Evolutionary conservation across 2,113 vertebrate genomes (phyloP), one percentile per base, ranked within the genome.

Genomic region (Lichenostomus cassidix): DNA sequence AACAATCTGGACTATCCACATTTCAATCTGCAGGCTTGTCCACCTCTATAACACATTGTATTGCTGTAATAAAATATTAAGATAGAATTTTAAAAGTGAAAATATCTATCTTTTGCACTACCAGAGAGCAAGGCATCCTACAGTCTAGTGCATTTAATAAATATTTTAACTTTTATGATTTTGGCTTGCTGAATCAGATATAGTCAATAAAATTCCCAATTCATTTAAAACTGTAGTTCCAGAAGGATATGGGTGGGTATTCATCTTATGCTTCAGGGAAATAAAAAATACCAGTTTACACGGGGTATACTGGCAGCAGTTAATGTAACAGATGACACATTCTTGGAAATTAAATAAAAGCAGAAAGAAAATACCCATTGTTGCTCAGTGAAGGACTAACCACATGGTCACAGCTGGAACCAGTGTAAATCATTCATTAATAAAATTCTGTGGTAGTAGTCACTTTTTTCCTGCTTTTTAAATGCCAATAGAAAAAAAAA

Each of bases 341-440:
- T 98, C 96, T 97, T 98, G 98, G 98, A 98, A 98, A 98, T 97
- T 96, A 98, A 98, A 97, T 97, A 98, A 98, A 98, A 97, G 97
- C 96, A 97, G 95, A 93, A 96, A 97, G 96, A 96, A 98, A 98
- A 98, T 97, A 95, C 85, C 97, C 97, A 98, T 96, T 97, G 97
- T 97, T 97, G 94, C 90, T 97, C 92, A 91, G 96, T 94, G 97
- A 98, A 98, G 97, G 95, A 87, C 97, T 98, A 96, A 98, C 97
- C 97, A 97, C 97, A 98, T 97, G 97, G 96, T 96, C 97, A 98
- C 97, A 98, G 97, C 98, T 98, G 97, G 97, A 98, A 97, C 96
- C 95, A 96, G 95, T 96, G 96, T 95, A 98, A 97, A 98, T 98
- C 96, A 96, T 96, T 97, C 97, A 97, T 97, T 98, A 98, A 98